phyloP scores from a whole-genome alignment of 2,797 vertebrate species.

The Gouania willdenowi region DNA sequence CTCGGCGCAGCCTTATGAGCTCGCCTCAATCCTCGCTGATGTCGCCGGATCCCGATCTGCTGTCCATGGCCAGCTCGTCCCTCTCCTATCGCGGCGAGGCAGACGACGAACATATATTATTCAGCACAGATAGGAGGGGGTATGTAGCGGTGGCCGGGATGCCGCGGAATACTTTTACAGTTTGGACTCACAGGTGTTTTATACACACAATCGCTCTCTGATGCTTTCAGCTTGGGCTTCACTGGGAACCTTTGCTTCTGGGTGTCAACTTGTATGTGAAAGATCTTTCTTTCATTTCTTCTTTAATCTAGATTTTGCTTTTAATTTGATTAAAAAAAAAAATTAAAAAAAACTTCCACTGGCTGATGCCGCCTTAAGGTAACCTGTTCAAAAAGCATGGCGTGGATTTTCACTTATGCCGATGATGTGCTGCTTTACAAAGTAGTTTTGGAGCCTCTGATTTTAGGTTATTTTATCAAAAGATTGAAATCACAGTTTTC shows the following conservation, averaged over 20 bases:
- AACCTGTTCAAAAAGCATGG: too few species aligned
- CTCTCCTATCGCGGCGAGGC: slow-evolving; percentile 87
- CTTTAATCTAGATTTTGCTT: too few species aligned
- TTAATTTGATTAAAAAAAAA: too few species aligned
- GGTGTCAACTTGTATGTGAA: neutral
- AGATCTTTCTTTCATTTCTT: too few species aligned
- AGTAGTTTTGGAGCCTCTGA: too few species aligned
- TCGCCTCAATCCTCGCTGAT: slow-evolving; percentile 83
- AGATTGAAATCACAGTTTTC: too few species aligned
- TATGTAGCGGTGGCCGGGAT: slow-evolving; percentile 63
- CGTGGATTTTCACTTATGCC: too few species aligned
- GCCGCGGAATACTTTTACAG: slow-evolving; percentile 51
- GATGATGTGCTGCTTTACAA: too few species aligned
- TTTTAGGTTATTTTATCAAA: too few species aligned
- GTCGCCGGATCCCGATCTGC: slow-evolving; percentile 92
- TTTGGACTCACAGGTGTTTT: slow-evolving; percentile 56
- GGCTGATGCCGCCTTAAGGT: too few species aligned
- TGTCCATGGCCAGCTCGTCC: slow-evolving; percentile 89
- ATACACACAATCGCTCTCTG: slow-evolving; percentile 33
- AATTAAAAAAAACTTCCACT: too few species aligned
- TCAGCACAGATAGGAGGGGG: slow-evolving; percentile 92
- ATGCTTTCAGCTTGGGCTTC: slow-evolving; percentile 8
- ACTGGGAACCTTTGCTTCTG: neutral
- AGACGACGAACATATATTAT: slow-evolving; percentile 91
- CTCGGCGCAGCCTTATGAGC: slow-evolving; percentile 85